phyloP scores from a whole-genome alignment of 23 tunicate genomes.

The Styela clava region DNA sequence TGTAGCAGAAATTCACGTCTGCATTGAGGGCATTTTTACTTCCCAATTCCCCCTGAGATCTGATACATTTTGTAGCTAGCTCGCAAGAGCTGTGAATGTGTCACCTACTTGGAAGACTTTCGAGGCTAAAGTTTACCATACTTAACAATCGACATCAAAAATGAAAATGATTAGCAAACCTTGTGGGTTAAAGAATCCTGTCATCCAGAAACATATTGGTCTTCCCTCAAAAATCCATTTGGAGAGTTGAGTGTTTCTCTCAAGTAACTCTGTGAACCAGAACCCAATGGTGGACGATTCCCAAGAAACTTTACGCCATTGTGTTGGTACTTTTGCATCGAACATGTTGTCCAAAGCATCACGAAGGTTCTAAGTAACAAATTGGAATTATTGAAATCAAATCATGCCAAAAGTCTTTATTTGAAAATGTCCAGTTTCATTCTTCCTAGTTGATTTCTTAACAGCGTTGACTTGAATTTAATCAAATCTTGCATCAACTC shows the following conservation, averaged over 20 bases:
- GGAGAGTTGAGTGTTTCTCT: conserved; percentile 82
- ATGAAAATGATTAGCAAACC: too few species aligned
- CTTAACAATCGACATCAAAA: too few species aligned
- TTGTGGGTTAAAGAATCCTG: conserved; percentile 98
- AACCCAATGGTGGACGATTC: conserved; percentile 97
- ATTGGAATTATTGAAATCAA: background rate
- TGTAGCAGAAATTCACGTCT: too few species aligned
- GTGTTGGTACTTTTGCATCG: conserved; percentile 95
- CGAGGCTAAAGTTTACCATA: too few species aligned
- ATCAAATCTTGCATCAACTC: too few species aligned
- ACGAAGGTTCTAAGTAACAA: conserved; percentile 49
- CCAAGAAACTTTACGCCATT: conserved; percentile 96
- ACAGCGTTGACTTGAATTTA: too few species aligned
- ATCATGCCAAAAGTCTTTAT: background rate
- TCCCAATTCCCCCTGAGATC: too few species aligned
- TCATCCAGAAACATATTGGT: conserved; percentile 99
- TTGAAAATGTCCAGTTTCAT: background rate
- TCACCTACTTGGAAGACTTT: too few species aligned
- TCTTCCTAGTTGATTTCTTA: too few species aligned
- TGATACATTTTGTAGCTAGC: too few species aligned
- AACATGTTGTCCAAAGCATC: conserved; percentile 96
- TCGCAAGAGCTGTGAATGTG: too few species aligned
- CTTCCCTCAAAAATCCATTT: conserved; percentile 90
- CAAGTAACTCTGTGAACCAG: conserved; percentile 96
- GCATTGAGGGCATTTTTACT: too few species aligned